Conservation (phyloP, 2,113 vertebrate genomes). For the Hystrix cristata region DNA sequence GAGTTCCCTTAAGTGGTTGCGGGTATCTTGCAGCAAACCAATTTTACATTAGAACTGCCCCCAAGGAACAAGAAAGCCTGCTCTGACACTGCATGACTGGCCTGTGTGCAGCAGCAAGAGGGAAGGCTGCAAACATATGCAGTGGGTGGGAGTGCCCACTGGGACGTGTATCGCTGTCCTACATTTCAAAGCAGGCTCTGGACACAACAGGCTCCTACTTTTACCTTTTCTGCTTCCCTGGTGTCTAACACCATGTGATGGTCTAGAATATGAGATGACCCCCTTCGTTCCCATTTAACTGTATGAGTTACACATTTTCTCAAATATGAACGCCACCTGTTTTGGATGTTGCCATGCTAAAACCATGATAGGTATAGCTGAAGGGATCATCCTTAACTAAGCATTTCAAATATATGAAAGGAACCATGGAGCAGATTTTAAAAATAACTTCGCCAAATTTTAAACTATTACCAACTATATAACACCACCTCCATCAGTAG, state of each 20-base stretch:
- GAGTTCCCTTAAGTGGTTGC: conserved; percentile 48
- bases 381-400: conserved; percentile 48
- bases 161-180: neutral
- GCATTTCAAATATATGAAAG: conserved; percentile 49
- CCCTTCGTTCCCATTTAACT: conserved; percentile 45
- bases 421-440: neutral
- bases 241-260: conserved; percentile 19
- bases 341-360: conserved; percentile 56
- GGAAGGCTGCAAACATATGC: neutral
- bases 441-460: conserved; percentile 33
- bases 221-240: neutral
- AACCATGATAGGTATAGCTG: neutral
- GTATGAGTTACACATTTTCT: conserved; percentile 51
- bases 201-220: neutral
- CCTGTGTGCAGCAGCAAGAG: neutral
- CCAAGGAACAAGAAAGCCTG: conserved; percentile 24
- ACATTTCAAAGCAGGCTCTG: neutral
- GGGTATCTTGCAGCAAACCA: conserved; percentile 57
- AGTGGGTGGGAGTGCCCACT: neutral
- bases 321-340: conserved; percentile 36
- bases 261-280: conserved; percentile 31
- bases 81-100: neutral
- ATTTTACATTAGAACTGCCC: conserved; percentile 68
- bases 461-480: neutral
- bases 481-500: neutral